Percentiles rank a stretch among this genome's conserved stretches.
These are phyloP conservation scores for Oedothorax gibbosus DNA, from an alignment of 1,140 invertebrate genomes.

Conservation along the genomic window DNA sequence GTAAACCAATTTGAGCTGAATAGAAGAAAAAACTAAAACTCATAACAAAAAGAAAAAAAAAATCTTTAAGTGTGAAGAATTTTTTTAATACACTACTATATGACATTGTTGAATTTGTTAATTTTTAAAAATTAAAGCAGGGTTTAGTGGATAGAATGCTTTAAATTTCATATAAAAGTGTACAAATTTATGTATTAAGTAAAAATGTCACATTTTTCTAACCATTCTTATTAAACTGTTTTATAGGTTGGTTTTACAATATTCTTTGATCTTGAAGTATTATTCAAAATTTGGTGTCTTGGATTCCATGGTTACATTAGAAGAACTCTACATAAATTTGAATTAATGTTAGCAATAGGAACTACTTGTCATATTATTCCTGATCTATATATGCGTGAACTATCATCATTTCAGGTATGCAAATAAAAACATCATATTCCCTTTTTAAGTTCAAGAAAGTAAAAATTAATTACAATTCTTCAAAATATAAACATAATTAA, in stretches of 20 bases:
- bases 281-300: conserved; percentile 98
- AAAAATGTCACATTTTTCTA: not conserved
- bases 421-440: not conserved
- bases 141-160: not conserved
- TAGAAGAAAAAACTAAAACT: not conserved
- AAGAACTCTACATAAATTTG: conserved; percentile 98
- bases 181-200: not conserved
- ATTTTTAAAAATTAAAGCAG: not conserved
- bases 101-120: not conserved
- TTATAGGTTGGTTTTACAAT: conserved; percentile 90
- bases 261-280: conserved; percentile 92
- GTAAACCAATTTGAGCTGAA: not conserved
- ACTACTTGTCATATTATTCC: conserved; percentile 96
- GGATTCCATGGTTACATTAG: conserved; percentile 94
- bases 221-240: not conserved
- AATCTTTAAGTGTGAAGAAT: not conserved
- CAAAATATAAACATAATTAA: not conserved
- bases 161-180: not conserved
- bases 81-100: not conserved
- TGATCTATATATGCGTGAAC: conserved; percentile 87
- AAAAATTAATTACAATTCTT: not conserved
- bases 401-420: conserved; percentile 96
- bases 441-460: not conserved
- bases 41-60: too few relatives aligned
- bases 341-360: conserved; percentile 92